phyloP scores from a whole-genome alignment of 2,113 vertebrate genomes.

The Talpa occidentalis region DNA sequence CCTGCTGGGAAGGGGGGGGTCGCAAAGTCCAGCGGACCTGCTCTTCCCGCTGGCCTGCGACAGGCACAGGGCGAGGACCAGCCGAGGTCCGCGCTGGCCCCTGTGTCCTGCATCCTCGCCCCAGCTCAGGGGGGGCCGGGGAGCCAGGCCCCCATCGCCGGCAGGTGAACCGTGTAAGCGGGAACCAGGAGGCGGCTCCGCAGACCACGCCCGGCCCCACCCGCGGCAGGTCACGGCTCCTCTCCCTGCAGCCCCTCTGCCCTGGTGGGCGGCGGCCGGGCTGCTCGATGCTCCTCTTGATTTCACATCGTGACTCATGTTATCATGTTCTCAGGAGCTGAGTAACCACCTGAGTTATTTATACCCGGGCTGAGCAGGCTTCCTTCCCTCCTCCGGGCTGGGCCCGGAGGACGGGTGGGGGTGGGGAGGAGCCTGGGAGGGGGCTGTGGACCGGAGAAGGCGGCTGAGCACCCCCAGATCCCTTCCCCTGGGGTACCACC shows the following conservation, averaged over 20 bases:
- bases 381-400: conserved; percentile 84
- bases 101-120: background rate
- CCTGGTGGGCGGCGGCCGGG: background rate
- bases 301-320: conserved; percentile 88
- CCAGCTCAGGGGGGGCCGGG: background rate
- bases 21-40: too few species aligned
- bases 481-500: conserved; percentile 73
- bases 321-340: conserved; percentile 87
- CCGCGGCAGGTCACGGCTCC: background rate
- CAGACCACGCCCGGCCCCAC: background rate
- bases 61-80: background rate
- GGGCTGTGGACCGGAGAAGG: conserved; percentile 71
- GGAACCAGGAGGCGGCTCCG: too few species aligned
- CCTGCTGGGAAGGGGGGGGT: background rate
- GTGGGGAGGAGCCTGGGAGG: conserved; percentile 71
- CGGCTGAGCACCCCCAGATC: conserved; percentile 68
- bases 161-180: background rate
- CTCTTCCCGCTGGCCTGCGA: background rate
- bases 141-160: background rate
- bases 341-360: conserved; percentile 91
- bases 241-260: background rate
- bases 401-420: conserved; percentile 80
- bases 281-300: conserved; percentile 76
- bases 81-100: rapidly evolving
- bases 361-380: conserved; percentile 86